Conservation (phyloP, 2,797 vertebrate genomes). For the Nyctibius grandis region DNA sequence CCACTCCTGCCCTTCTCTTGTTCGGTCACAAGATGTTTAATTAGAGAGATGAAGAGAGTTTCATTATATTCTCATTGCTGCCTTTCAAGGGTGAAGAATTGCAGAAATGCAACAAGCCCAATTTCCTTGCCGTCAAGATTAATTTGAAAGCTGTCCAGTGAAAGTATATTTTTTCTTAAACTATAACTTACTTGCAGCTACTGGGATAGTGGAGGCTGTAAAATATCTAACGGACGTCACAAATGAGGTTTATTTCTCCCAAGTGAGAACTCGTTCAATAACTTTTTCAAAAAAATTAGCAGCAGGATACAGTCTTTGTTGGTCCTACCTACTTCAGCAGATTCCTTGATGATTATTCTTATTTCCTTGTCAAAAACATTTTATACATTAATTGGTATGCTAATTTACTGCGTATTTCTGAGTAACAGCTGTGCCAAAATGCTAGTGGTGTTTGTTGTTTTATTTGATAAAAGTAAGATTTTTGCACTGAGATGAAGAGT, state of each 20-base stretch:
- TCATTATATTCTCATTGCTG: constrained; percentile 21
- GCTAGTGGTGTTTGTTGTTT: background rate
- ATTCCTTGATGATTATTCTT: background rate
- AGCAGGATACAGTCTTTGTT: background rate
- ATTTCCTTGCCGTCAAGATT: constrained; percentile 8
- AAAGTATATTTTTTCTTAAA: constrained; percentile 1
- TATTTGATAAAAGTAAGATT: background rate
- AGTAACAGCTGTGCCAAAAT: background rate
- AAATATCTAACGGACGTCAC: background rate
- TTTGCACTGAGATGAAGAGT: background rate
- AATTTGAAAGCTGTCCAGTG: constrained; percentile 8
- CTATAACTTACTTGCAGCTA: background rate
- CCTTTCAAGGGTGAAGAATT: constrained; percentile 17
- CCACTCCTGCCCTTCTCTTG: constrained; percentile 16
- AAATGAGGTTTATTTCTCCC: background rate
- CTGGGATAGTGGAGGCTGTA: background rate
- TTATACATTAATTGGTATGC: background rate
- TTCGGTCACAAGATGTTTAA: constrained; percentile 41
- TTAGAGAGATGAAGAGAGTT: constrained; percentile 44
- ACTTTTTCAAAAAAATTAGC: background rate
- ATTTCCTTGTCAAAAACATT: background rate
- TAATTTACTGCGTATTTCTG: background rate
- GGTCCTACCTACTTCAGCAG: background rate
- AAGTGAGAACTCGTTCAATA: background rate
- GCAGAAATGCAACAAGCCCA: constrained; percentile 15